These are phyloP conservation scores for Cotesia typhae DNA, from an alignment of 1,140 invertebrate species.

Conservation along the genomic window DNA sequence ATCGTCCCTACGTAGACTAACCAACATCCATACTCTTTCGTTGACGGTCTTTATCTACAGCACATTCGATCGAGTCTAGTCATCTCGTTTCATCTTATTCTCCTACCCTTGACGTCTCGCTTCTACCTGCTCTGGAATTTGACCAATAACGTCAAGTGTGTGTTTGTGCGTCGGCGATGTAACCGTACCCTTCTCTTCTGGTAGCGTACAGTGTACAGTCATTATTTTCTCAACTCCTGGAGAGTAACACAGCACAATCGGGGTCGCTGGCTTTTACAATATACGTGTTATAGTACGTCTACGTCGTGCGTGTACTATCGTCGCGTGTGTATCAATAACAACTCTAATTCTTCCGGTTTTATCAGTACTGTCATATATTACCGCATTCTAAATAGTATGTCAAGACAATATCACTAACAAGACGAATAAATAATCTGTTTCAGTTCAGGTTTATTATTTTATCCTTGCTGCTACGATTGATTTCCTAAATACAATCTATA, in stretches of 20 bases:
- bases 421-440: too few relatives aligned
- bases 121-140: conserved; percentile 21
- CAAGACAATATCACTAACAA: too few relatives aligned
- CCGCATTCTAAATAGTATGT: too few relatives aligned
- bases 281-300: conserved; percentile 6
- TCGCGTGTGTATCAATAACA: conserved; percentile 25
- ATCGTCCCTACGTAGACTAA: conserved; percentile 22
- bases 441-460: too few relatives aligned
- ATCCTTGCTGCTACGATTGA: too few relatives aligned
- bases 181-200: conserved; percentile 32
- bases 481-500: too few relatives aligned
- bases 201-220: conserved; percentile 29
- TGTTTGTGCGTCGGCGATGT: conserved; percentile 31
- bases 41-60: background rate
- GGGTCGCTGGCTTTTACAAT: conserved; percentile 27
- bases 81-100: conserved; percentile 2
- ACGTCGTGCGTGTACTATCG: conserved; percentile 5
- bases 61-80: conserved; percentile 1
- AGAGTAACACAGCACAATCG: conserved; percentile 26
- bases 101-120: background rate
- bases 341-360: conserved; percentile 2
- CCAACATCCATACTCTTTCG: conserved; percentile 14
- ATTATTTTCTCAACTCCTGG: conserved; percentile 37
- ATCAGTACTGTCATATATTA: conserved; percentile 1
- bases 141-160: conserved; percentile 32